Evolutionary conservation across 2,113 vertebrate species (phyloP).

Genomic region (Marmota monax): DNA sequence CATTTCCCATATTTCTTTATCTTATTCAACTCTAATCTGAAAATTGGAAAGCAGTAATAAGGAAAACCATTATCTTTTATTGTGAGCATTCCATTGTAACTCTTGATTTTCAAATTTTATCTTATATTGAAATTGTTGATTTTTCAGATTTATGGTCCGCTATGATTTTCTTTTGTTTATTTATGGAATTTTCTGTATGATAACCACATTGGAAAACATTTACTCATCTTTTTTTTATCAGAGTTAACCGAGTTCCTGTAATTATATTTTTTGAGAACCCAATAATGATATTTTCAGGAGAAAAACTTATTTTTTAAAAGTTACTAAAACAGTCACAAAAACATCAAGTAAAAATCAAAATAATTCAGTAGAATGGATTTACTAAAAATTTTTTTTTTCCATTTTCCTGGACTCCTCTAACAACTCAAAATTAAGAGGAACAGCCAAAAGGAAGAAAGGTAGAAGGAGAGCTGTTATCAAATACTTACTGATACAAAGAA

Average conservation of each 20-base stretch:
- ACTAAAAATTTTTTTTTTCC: neutral
- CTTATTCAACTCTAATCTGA: conserved; percentile 2
- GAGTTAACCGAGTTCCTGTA: conserved; percentile 19
- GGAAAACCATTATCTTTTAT: conserved; percentile 28
- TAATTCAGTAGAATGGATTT: conserved; percentile 13
- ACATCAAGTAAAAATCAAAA: conserved; percentile 27
- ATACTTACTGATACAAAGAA: conserved; percentile 21
- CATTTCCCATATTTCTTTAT: conserved; percentile 33
- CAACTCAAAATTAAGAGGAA: neutral
- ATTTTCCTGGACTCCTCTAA: neutral
- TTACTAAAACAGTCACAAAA: neutral
- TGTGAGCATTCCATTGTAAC: conserved; percentile 40
- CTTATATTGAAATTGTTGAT: conserved; percentile 6
- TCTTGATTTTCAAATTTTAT: conserved; percentile 21
- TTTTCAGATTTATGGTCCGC: conserved; percentile 16
- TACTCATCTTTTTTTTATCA: conserved; percentile 29
- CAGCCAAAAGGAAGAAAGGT: neutral
- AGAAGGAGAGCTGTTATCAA: neutral
- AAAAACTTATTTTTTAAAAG: conserved; percentile 5
- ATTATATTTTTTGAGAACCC: neutral
- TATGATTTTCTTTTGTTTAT: conserved; percentile 13
- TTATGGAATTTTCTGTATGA: conserved; percentile 17
- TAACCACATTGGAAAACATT: conserved; percentile 29
- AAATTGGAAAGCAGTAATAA: conserved; percentile 39
- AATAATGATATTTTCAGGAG: conserved; percentile 42